A percentile compares a stretch with the other conserved stretches of the same genome.
Evolutionary conservation across 2,888 invertebrate species (phyloP).

Genomic region (Harpagoxenus sublaevis): DNA sequence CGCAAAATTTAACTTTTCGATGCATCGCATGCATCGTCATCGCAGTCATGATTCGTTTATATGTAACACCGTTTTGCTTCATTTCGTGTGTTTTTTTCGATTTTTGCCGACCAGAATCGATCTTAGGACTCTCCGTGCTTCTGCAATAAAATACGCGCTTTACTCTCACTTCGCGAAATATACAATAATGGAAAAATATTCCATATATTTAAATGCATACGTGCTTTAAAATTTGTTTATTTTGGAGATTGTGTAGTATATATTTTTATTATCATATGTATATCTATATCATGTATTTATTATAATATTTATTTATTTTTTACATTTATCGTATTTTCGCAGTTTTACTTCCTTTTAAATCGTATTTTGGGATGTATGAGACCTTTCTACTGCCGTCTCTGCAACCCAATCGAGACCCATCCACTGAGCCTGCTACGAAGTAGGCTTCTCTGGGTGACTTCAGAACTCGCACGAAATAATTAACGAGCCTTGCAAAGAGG

Average conservation of each 20-base stretch:
- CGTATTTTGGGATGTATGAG: not conserved
- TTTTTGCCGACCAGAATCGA: not conserved
- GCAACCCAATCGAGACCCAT: constrained; percentile 4
- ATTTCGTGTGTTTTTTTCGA: not conserved
- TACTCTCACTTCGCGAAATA: not conserved
- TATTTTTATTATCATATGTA: not conserved
- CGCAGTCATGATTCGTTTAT: constrained; percentile 32
- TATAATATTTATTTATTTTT: not conserved
- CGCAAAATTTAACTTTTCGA: constrained; percentile 64
- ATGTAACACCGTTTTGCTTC: constrained; percentile 36
- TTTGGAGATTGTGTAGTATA: not conserved
- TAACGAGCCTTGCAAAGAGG: constrained; percentile 79
- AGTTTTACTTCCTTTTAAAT: not conserved
- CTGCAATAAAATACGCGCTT: not conserved
- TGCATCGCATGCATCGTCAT: constrained; percentile 55
- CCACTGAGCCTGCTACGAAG: constrained; percentile 52
- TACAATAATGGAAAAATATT: not conserved
- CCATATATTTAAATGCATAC: not conserved
- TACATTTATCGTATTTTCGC: not conserved
- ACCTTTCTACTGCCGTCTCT: constrained; percentile 10
- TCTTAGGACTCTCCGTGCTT: not conserved
- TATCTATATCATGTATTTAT: not conserved
- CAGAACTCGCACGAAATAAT: constrained; percentile 83
- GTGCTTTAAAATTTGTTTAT: not conserved
- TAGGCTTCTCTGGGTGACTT: constrained; percentile 75